Base-by-base conservation (phyloP, 2,797 vertebrate genomes). In the Alfaro cultratus region DNA sequence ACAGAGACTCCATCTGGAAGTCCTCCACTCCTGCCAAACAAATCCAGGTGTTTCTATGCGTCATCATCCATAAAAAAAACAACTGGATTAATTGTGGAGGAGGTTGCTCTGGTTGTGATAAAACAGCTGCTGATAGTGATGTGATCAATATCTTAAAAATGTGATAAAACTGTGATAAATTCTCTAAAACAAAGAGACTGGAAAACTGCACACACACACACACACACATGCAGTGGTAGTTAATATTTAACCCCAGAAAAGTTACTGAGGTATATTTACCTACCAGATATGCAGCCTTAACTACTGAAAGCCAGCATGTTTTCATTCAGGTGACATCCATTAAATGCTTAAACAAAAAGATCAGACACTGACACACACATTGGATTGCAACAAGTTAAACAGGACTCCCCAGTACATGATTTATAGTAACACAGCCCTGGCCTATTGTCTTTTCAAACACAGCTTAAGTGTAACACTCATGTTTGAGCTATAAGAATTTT, bases 271-370 rank as follows among this genome's bases (percentile, higher is more conserved):
- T 43, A 80, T 78, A 77, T 49, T 78, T 49, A 73, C 72, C 0
- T 46, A 88, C 84, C 75, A 67, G 70, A 86, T 85, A 75, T 77
- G 2, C 75, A 55, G 1, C 70, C 45, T 72, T 72, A 31, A 60
- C 41, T 76, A 2, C 43, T 53, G 57, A 64, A 62, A 51, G 46
- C 45, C 13, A 49, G 21, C 51, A 71, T 70, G 73, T 62, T 68
- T 78, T 41, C 23, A 75, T 34, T 21, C 12, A 67, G 36, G 2
- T 34, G 2, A 39, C 12, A 4, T 26, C 12, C 1, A 67, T 45
- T 75, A 55, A 81, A 83, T 41, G 29, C 75, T 74, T 64, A 71
- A 70, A 53, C 16, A 31, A 39, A 78, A 47, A 13, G 62, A 83
- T 73, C 72, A 72, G 9, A 23, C 60, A 57, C 68, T 41, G 68